These are phyloP conservation scores for Hedychridium roseum DNA, from an alignment of 2,888 invertebrate genomes.

Conservation along the genomic window DNA sequence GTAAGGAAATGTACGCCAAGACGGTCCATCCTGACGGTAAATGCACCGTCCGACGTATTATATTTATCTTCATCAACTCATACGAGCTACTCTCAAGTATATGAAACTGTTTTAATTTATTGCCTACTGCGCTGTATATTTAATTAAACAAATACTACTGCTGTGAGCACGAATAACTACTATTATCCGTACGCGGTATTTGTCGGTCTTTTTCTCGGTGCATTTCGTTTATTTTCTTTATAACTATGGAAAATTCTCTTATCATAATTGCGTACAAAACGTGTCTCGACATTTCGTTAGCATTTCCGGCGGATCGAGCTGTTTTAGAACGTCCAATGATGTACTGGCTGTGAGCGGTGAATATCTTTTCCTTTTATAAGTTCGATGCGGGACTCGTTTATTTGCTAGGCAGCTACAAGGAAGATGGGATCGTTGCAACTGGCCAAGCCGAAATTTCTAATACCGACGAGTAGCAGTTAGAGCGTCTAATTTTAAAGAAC, in stretches of 20 bases:
- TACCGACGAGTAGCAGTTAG: neutral
- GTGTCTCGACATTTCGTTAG: neutral
- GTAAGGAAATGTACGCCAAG: too few relatives aligned
- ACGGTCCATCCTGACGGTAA: neutral
- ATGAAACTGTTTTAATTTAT: too few relatives aligned
- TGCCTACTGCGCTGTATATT: too few relatives aligned
- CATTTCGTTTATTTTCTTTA: neutral
- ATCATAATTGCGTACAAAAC: neutral
- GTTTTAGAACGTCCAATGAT: conserved; percentile 15
- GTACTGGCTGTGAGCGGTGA: conserved; percentile 28
- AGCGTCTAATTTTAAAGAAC: neutral
- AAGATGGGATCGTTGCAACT: conserved; percentile 20
- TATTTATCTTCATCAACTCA: neutral
- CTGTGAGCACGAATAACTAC: too few relatives aligned
- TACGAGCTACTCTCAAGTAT: too few relatives aligned
- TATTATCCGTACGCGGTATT: too few relatives aligned
- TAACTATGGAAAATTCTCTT: neutral
- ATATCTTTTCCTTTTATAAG: conserved; percentile 8
- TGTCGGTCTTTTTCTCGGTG: too few relatives aligned
- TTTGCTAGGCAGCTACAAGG: conserved; percentile 13
- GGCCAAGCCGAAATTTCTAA: conserved; percentile 14
- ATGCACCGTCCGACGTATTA: neutral
- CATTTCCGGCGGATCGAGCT: conserved; percentile 2
- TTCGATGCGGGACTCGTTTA: neutral
- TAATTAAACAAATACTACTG: too few relatives aligned